Conservation (phyloP, 92 coral and sea anemone species). For the Porites lobata region DNA sequence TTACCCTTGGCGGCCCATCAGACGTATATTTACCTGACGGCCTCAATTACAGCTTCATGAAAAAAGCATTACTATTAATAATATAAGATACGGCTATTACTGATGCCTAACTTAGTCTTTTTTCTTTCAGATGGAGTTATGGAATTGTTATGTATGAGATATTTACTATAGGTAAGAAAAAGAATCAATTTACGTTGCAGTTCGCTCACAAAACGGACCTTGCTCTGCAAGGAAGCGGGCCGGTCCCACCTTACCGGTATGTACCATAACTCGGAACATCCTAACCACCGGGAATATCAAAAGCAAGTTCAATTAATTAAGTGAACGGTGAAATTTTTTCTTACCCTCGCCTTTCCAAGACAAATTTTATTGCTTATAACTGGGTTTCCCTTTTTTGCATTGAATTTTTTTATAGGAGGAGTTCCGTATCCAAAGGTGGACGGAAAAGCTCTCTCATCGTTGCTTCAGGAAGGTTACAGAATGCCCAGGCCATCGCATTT, state of each 20-base stretch:
- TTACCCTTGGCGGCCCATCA: too few species aligned
- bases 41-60: too few species aligned
- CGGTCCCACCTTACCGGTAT: too few species aligned
- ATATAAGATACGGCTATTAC: background rate
- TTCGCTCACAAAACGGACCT: background rate
- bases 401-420: slow-evolving; percentile 64
- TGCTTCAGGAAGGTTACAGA: slow-evolving; percentile 86
- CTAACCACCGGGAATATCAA: too few species aligned
- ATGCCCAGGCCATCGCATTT: slow-evolving; percentile 84
- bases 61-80: too few species aligned
- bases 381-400: background rate
- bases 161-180: slow-evolving; percentile 71
- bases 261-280: too few species aligned
- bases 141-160: slow-evolving; percentile 78
- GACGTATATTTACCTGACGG: too few species aligned
- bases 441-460: slow-evolving; percentile 67
- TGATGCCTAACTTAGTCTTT: background rate
- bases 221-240: background rate
- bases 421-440: slow-evolving; percentile 83
- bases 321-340: too few species aligned
- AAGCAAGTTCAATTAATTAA: too few species aligned
- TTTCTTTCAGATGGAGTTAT: slow-evolving; percentile 70
- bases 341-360: background rate
- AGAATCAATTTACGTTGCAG: background rate
- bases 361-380: background rate